A percentile compares a stretch with the other conserved stretches of the same genome.
Evolutionary conservation across 1,140 invertebrate species (phyloP).

Genomic region (Pararge aegeria): DNA sequence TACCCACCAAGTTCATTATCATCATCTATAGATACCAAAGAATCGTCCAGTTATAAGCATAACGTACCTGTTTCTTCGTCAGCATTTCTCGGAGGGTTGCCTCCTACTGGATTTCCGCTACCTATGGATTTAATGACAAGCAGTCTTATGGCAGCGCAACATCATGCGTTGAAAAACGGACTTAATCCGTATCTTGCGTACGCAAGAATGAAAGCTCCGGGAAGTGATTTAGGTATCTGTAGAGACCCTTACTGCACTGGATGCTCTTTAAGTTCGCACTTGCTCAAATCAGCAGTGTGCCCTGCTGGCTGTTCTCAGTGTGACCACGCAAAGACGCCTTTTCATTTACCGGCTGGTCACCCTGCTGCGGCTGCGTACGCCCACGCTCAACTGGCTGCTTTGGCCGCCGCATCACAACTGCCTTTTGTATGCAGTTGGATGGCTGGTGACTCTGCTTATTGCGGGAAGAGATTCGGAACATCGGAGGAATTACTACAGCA

Average conservation of each 20-base stretch:
- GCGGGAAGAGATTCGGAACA: slow-evolving; percentile 93
- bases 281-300: slow-evolving; percentile 85
- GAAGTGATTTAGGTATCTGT: slow-evolving; percentile 85
- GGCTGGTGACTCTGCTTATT: slow-evolving; percentile 91
- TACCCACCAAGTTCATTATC: slow-evolving; percentile 79
- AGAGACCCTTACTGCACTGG: slow-evolving; percentile 95
- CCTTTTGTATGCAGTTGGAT: slow-evolving; percentile 96
- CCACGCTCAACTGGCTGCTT: slow-evolving; percentile 86
- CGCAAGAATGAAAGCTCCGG: slow-evolving; percentile 84
- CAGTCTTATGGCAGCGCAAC: slow-evolving; percentile 86
- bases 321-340: slow-evolving; percentile 86
- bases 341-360: slow-evolving; percentile 71
- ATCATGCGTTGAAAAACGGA: slow-evolving; percentile 84
- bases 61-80: slow-evolving; percentile 79
- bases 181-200: slow-evolving; percentile 87
- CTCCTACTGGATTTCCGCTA: slow-evolving; percentile 80
- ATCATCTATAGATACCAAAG: slow-evolving; percentile 83
- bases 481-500: slow-evolving; percentile 95
- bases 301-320: slow-evolving; percentile 94
- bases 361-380: slow-evolving; percentile 84
- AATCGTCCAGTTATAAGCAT: slow-evolving; percentile 84
- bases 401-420: slow-evolving; percentile 86
- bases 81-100: slow-evolving; percentile 78
- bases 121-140: slow-evolving; percentile 87
- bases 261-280: slow-evolving; percentile 91